phyloP scores from a whole-genome alignment of 2,797 vertebrate genomes.

The Scarus forsteni region DNA sequence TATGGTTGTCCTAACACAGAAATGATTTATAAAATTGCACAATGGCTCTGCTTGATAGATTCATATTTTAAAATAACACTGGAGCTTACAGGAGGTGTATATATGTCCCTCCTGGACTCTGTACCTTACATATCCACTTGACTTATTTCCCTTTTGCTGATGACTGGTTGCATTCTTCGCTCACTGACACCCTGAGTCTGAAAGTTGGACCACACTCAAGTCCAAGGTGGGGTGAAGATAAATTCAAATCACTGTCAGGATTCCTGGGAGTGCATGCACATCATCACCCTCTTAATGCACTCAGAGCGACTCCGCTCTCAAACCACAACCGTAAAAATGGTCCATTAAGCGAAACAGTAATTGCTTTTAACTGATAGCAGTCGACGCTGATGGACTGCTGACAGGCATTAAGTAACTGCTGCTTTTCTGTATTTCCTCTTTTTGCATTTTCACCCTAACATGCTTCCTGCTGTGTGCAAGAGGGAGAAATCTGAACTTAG shows the following conservation, averaged over 20 bases:
- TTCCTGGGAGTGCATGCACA: slow-evolving; percentile 29
- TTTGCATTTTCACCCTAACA: background rate
- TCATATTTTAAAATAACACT: background rate
- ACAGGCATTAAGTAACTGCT: slow-evolving; percentile 21
- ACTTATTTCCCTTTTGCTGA: slow-evolving; percentile 13
- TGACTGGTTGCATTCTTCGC: slow-evolving; percentile 22
- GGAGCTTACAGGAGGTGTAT: slow-evolving; percentile 10
- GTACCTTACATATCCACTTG: background rate
- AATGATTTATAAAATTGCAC: background rate
- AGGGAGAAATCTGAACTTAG: too few relatives aligned
- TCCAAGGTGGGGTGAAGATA: slow-evolving; percentile 32
- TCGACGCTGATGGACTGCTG: background rate
- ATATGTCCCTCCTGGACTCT: background rate
- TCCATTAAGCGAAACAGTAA: background rate
- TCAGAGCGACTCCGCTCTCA: slow-evolving; percentile 13
- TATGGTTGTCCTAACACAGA: slow-evolving; percentile 3
- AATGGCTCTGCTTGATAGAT: background rate
- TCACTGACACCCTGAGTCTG: slow-evolving; percentile 28
- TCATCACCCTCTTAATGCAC: slow-evolving; percentile 35
- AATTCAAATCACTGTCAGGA: slow-evolving; percentile 47
- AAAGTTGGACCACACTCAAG: slow-evolving; percentile 28
- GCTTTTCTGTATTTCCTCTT: slow-evolving; percentile 6
- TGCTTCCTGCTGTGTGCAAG: background rate
- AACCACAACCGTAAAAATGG: slow-evolving; percentile 15
- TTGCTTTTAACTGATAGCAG: slow-evolving; percentile 19